Conservation (phyloP, 2,113 vertebrate genomes). For the Nerophis lumbriciformis region DNA sequence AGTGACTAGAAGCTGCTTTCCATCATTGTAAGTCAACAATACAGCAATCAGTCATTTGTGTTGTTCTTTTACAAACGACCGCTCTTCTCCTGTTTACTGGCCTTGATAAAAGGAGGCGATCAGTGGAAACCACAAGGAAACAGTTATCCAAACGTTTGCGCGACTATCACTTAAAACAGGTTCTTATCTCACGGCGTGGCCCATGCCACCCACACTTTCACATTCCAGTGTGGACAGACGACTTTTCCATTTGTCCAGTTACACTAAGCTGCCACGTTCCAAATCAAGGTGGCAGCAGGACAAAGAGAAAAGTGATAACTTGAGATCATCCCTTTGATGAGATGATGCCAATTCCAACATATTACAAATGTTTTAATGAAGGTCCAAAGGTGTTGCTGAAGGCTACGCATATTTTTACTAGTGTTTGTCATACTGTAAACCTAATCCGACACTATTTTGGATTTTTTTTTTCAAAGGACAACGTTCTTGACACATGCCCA, state of each 20-base stretch:
- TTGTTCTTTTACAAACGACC: conserved; percentile 1
- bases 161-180: conserved; percentile 32
- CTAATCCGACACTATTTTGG: background rate
- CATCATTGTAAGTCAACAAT: background rate
- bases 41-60: conserved; percentile 8
- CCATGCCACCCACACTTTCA: conserved; percentile 42
- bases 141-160: conserved; percentile 31
- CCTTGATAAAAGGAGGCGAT: conserved; percentile 2
- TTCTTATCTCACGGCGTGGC: conserved; percentile 42
- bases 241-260: conserved; percentile 52
- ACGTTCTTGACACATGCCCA: background rate
- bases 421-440: background rate
- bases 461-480: background rate
- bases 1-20: background rate
- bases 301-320: background rate
- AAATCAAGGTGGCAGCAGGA: conserved; percentile 45
- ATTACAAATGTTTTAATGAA: background rate
- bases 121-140: conserved; percentile 44
- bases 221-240: conserved; percentile 34
- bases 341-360: background rate
- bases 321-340: background rate
- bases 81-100: conserved; percentile 17
- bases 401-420: background rate
- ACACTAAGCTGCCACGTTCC: conserved; percentile 22
- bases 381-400: background rate